Conservation (phyloP, 2,888 invertebrate genomes). For the Candidula unifasciata region DNA sequence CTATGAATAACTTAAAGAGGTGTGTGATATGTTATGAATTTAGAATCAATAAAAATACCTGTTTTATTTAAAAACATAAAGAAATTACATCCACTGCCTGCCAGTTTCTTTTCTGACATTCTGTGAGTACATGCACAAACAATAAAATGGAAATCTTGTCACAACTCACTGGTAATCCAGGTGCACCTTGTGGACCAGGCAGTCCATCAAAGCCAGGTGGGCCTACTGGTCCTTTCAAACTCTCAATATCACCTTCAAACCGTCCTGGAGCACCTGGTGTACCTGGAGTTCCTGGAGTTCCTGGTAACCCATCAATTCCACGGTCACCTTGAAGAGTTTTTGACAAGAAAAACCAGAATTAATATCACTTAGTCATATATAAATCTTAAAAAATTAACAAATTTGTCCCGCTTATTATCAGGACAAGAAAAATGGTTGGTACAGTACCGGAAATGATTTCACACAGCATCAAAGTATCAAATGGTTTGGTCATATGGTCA, state of each 20-base stretch:
- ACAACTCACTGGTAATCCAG: constrained; percentile 59
- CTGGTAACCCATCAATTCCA: constrained; percentile 43
- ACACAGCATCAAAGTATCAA: too few species aligned
- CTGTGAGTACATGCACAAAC: too few species aligned
- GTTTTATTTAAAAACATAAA: background rate
- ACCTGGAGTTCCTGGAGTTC: constrained; percentile 58
- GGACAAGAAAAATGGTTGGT: too few species aligned
- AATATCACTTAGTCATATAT: background rate
- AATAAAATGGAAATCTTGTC: background rate
- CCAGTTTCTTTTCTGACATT: too few species aligned
- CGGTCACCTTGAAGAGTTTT: background rate
- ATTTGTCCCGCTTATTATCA: too few species aligned
- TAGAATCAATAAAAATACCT: background rate
- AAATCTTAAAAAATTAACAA: too few species aligned
- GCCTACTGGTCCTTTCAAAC: constrained; percentile 54
- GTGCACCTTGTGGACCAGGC: constrained; percentile 57
- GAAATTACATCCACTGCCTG: too few species aligned
- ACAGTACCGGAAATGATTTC: too few species aligned
- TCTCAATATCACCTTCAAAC: constrained; percentile 26
- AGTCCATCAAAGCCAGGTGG: constrained; percentile 59
- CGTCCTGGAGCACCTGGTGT: constrained; percentile 49
- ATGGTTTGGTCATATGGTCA: too few species aligned
- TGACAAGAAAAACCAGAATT: background rate
- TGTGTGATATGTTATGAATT: background rate
- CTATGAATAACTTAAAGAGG: too few species aligned